Base-by-base conservation (phyloP, 2,888 invertebrate genomes). In the Epirrhoe tristata region DNA sequence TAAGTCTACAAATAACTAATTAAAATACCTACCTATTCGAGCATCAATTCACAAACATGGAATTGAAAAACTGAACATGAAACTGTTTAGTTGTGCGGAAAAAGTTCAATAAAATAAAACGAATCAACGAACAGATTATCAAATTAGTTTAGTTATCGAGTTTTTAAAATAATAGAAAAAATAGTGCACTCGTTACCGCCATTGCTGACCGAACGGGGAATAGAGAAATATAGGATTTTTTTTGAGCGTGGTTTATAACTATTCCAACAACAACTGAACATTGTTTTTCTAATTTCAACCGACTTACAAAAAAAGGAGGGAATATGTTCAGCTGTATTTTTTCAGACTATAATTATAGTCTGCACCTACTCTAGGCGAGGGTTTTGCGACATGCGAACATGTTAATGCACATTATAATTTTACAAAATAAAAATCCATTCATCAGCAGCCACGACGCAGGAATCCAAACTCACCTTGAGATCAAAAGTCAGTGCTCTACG, bases 151-250 rank as follows among this genome's bases (percentile, higher is more conserved):
- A 55, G 34, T 36, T 32, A 61, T 6, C 14, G 55, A 55, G 17
- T 48, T 55, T 62, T 32, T 14, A 5, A 14, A 48, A 39, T 17
- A 39, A 52, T 24, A 43, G 55, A 31, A 54, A 17, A 48, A 46
- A 50, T 8, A n/a, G 48, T 48, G 5, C 16, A 10, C 50, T 56
- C 55, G 62, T 56, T 56, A 39, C 16, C 50, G n/a, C 7, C 36
- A 56, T 62, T 62, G 51, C 51, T 62, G 39, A 51, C 55, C 56
- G 24, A 14, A n/a, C 50, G 7, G 50, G 31, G n/a, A 55, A 62
- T 50, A 31, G 56, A 55, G 56, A 36, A 48, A 46, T 61, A 48
- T 36, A 14, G 56, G 36, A 56, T 31, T 31, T 43, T 34, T 56
- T 6, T 17, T 14, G 16, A 34, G 12, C 10, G 52, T 12, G 51